Evolutionary conservation across 2,113 vertebrate genomes (phyloP).

Genomic region (Octodon degus): DNA sequence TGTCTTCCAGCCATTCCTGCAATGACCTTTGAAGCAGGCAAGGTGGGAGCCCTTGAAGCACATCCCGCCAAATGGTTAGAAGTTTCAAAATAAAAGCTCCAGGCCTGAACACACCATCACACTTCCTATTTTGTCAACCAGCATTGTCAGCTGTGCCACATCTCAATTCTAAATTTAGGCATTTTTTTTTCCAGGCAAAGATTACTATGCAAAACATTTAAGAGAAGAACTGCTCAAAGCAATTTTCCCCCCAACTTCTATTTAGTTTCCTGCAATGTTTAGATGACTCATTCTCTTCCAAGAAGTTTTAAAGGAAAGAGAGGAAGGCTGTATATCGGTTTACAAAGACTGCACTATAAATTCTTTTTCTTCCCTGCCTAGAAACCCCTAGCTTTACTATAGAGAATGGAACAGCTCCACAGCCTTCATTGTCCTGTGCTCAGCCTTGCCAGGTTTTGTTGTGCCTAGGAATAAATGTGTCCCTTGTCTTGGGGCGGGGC

Average conservation of each 20-base stretch:
- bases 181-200: slow-evolving; percentile 52
- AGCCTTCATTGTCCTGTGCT: not conserved
- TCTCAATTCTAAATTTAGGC: slow-evolving; percentile 75
- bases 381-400: slow-evolving; percentile 42
- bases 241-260: slow-evolving; percentile 73
- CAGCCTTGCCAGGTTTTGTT: slow-evolving; percentile 44
- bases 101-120: not conserved
- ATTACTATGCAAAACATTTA: slow-evolving; percentile 54
- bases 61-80: not conserved
- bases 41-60: not conserved
- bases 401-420: slow-evolving; percentile 46
- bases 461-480: slow-evolving; percentile 58
- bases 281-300: slow-evolving; percentile 76
- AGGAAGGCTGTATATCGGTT: slow-evolving; percentile 28
- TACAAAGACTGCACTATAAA: slow-evolving; percentile 78
- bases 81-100: slow-evolving; percentile 74
- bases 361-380: slow-evolving; percentile 56
- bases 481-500: slow-evolving; percentile 62
- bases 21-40: not conserved
- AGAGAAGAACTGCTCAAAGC: slow-evolving; percentile 58
- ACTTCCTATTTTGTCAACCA: slow-evolving; percentile 50
- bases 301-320: slow-evolving; percentile 75
- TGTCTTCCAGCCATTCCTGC: slow-evolving; percentile 27
- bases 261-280: slow-evolving; percentile 68
- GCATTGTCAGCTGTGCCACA: slow-evolving; percentile 68